phyloP scores from a whole-genome alignment of 37 sponge, comb jelly and placozoan genomes.

The Beroe forskalii region DNA sequence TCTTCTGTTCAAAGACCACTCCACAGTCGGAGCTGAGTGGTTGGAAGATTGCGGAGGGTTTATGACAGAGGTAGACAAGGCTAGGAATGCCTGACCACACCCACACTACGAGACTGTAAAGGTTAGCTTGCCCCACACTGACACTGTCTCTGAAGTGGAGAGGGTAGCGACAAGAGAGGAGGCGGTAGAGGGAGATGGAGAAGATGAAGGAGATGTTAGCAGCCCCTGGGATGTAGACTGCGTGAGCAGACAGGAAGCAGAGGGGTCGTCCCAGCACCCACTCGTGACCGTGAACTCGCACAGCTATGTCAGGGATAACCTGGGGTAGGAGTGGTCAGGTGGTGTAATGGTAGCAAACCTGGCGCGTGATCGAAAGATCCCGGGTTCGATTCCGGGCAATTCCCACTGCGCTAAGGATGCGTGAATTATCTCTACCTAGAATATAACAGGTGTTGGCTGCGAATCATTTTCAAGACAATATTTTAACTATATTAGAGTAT shows the following conservation, averaged over 20 bases:
- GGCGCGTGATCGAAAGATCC: too few relatives aligned
- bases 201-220: conserved; percentile 63
- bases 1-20: not conserved
- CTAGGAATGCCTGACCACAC: conserved; percentile 28
- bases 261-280: not conserved
- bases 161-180: conserved; percentile 50
- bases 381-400: too few relatives aligned
- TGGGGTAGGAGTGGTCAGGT: not conserved
- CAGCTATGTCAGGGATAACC: conserved; percentile 23
- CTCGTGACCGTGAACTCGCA: conserved; percentile 13
- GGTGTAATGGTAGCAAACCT: too few relatives aligned
- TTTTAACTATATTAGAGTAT: too few relatives aligned
- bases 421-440: too few relatives aligned
- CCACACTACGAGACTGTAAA: conserved; percentile 39
- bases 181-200: conserved; percentile 66
- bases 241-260: conserved; percentile 58
- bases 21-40: conserved; percentile 44
- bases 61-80: conserved; percentile 26
- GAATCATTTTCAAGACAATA: too few relatives aligned
- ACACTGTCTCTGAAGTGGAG: conserved; percentile 34
- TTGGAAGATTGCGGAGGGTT: not conserved
- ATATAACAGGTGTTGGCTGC: too few relatives aligned
- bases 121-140: not conserved
- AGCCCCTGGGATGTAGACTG: conserved; percentile 63
- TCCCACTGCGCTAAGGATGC: too few relatives aligned